Conservation (phyloP, 2,113 vertebrate genomes). For the Irena cyanogastra region DNA sequence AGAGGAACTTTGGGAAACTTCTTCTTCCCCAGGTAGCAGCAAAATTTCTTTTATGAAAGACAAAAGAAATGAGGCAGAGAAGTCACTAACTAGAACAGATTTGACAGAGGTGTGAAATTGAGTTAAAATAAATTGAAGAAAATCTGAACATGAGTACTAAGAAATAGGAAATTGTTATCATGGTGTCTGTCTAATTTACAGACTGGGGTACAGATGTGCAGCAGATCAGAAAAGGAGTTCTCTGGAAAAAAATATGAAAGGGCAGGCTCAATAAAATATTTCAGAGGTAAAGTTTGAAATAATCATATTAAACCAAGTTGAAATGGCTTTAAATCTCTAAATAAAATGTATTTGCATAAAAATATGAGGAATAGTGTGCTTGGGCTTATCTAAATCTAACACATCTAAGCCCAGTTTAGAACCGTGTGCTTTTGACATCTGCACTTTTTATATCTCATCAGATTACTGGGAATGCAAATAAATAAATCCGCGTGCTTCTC, state of each 20-base stretch:
- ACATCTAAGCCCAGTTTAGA: not conserved
- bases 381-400: not conserved
- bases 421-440: not conserved
- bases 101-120: not conserved
- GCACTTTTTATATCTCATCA: not conserved
- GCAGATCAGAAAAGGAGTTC: not conserved
- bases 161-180: not conserved
- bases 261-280: not conserved
- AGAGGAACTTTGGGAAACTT: not conserved
- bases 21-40: not conserved
- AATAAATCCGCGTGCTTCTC: not conserved
- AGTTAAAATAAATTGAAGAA: constrained; percentile 27
- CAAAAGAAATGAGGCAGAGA: not conserved
- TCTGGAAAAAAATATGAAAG: not conserved
- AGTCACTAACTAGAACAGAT: not conserved
- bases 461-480: not conserved
- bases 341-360: not conserved
- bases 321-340: not conserved
- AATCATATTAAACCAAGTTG: not conserved
- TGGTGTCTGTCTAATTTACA: not conserved
- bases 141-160: not conserved
- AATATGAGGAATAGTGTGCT: not conserved
- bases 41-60: not conserved
- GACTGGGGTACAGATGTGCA: not conserved
- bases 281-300: not conserved